phyloP scores from a whole-genome alignment of 2,113 vertebrate species.

The Acrocephalus arundinaceus region DNA sequence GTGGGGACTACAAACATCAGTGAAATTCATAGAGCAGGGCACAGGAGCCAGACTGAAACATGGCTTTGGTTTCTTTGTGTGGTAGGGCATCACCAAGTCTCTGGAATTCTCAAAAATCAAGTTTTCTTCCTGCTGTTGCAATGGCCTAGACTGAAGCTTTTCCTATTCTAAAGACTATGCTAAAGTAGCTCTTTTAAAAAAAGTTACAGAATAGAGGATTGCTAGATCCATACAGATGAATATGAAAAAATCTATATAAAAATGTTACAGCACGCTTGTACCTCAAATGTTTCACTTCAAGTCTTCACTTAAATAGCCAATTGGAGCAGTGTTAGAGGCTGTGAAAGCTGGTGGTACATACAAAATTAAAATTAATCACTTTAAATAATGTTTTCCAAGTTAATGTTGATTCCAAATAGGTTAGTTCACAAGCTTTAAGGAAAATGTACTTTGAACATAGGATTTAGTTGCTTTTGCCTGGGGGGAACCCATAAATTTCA shows the following conservation, averaged over 20 bases:
- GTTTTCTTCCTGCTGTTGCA: not conserved
- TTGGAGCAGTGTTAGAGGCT: not conserved
- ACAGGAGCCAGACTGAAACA: rapidly evolving
- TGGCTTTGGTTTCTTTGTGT: not conserved
- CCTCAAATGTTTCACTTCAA: not conserved
- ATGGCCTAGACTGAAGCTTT: not conserved
- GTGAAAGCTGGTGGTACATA: not conserved
- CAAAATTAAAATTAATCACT: not conserved
- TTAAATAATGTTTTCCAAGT: not conserved
- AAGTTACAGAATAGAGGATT: not conserved
- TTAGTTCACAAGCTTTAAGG: not conserved
- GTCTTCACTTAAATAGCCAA: not conserved
- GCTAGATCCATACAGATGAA: not conserved
- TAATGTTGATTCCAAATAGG: not conserved
- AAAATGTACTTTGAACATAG: not conserved
- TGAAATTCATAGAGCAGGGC: rapidly evolving
- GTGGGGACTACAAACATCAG: not conserved
- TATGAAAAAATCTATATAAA: not conserved
- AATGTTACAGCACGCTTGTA: not conserved
- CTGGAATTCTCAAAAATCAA: not conserved
- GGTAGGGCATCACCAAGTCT: not conserved
- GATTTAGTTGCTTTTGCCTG: not conserved
- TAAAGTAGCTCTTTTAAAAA: not conserved
- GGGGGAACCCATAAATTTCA: not conserved
- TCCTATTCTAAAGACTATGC: not conserved